Percentiles rank a stretch among this genome's conserved stretches.
phyloP scores from a whole-genome alignment of 1,140 invertebrate genomes.

The Drosophila punjabiensis region DNA sequence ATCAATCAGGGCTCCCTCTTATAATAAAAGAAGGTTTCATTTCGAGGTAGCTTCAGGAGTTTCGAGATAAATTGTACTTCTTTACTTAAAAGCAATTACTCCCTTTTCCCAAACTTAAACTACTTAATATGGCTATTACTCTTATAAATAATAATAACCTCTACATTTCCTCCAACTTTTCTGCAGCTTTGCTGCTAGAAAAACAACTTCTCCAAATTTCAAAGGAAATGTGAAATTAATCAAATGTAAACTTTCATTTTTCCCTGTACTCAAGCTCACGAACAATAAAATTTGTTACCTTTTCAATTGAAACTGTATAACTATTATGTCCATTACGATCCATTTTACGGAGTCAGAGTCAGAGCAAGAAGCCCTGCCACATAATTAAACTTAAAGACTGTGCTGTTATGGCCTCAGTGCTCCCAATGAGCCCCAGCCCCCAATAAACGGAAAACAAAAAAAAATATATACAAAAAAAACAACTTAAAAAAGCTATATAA shows the following conservation, averaged over 20 bases:
- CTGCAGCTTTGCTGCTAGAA: neutral
- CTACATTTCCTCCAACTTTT: neutral
- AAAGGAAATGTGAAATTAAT: slow-evolving; percentile 33
- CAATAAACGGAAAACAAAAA: slow-evolving; percentile 47
- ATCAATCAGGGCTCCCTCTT: slow-evolving; percentile 13
- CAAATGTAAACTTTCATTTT: slow-evolving; percentile 31
- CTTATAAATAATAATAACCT: neutral
- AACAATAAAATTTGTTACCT: slow-evolving; percentile 59
- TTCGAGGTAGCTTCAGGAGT: neutral
- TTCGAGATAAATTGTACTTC: neutral
- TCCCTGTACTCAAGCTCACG: neutral
- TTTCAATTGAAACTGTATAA: slow-evolving; percentile 59
- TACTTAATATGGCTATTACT: neutral
- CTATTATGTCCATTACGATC: slow-evolving; percentile 51
- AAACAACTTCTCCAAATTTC: neutral
- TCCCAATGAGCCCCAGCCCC: slow-evolving; percentile 62
- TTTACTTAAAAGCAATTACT: neutral
- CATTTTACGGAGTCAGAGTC: slow-evolving; percentile 23
- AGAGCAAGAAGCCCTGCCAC: slow-evolving; percentile 58
- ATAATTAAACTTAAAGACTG: slow-evolving; percentile 74
- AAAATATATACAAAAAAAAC: slow-evolving; percentile 5
- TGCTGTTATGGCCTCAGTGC: slow-evolving; percentile 64
- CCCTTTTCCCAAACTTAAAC: neutral
- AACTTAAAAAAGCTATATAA: slow-evolving; percentile 39
- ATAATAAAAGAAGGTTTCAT: neutral